These are phyloP conservation scores for Scophthalmus maximus DNA, from an alignment of 2,113 vertebrate genomes.

Conservation along the genomic window DNA sequence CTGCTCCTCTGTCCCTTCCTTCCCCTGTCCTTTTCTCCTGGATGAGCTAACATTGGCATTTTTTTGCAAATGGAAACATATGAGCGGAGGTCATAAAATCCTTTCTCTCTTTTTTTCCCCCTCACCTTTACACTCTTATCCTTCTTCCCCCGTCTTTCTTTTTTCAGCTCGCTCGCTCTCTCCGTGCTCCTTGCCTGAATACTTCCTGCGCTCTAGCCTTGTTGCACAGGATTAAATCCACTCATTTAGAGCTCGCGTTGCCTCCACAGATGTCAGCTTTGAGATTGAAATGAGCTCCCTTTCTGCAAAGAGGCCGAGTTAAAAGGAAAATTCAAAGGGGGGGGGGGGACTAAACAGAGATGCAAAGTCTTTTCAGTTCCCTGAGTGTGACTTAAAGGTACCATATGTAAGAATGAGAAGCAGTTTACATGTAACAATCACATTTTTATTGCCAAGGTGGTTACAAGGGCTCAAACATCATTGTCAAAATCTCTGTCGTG, in stretches of 20 bases:
- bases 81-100: conserved; percentile 51
- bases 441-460: neutral
- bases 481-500: too few relatives aligned
- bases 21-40: conserved; percentile 48
- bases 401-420: neutral
- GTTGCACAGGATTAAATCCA: conserved; percentile 81
- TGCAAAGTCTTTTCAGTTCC: conserved; percentile 63
- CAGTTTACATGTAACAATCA: neutral
- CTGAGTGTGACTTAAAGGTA: conserved; percentile 29
- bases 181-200: conserved; percentile 50
- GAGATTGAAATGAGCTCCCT: conserved; percentile 85
- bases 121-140: conserved; percentile 29
- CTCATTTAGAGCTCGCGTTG: conserved; percentile 80
- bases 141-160: conserved; percentile 26
- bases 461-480: too few relatives aligned
- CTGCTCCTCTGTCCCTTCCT: conserved; percentile 47
- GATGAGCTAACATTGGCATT: conserved; percentile 41
- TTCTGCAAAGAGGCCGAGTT: conserved; percentile 78
- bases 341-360: conserved; percentile 63
- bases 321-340: conserved; percentile 72
- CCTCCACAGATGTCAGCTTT: conserved; percentile 85
- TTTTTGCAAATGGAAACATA: conserved; percentile 51
- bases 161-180: conserved; percentile 37
- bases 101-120: conserved; percentile 42
- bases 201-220: conserved; percentile 70